These are phyloP conservation scores for Synergus laeviventris DNA, from an alignment of 2,888 invertebrate species.

Conservation along the genomic window DNA sequence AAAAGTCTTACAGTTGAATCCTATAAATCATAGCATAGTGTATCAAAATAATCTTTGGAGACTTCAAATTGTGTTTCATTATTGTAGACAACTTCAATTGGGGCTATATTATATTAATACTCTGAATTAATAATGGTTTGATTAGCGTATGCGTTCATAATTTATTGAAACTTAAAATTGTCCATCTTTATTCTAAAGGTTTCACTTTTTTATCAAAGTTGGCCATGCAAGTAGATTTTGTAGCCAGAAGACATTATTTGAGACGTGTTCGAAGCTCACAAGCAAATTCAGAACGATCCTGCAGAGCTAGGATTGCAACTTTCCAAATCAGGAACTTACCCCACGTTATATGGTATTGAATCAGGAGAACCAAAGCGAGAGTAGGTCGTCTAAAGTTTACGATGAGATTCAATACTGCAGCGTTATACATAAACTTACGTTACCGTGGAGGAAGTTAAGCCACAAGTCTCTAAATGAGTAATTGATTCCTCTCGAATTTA, in stretches of 20 bases:
- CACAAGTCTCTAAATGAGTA: constrained; percentile 1
- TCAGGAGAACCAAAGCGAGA: constrained; percentile 25
- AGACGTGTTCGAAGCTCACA: constrained; percentile 15
- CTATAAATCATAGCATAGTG: background rate
- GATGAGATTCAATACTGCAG: constrained; percentile 24
- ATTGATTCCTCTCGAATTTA: background rate
- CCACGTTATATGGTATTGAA: constrained; percentile 19
- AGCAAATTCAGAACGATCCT: constrained; percentile 4
- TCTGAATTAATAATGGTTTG: background rate
- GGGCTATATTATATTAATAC: background rate
- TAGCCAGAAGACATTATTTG: constrained; percentile 24
- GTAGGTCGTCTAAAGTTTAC: constrained; percentile 20
- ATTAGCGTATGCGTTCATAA: background rate
- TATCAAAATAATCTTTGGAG: background rate
- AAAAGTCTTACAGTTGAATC: background rate
- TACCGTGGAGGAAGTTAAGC: constrained; percentile 20
- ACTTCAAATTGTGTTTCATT: background rate
- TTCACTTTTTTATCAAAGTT: background rate
- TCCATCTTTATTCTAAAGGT: background rate
- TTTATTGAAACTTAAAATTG: constrained; percentile 4
- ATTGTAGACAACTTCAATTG: background rate
- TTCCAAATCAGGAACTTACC: constrained; percentile 24
- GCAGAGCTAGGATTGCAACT: constrained; percentile 3
- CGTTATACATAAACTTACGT: constrained; percentile 2
- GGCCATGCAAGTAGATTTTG: constrained; percentile 24